Base-by-base conservation (phyloP, 2,888 invertebrate species). In the Folsomia manolachei region DNA sequence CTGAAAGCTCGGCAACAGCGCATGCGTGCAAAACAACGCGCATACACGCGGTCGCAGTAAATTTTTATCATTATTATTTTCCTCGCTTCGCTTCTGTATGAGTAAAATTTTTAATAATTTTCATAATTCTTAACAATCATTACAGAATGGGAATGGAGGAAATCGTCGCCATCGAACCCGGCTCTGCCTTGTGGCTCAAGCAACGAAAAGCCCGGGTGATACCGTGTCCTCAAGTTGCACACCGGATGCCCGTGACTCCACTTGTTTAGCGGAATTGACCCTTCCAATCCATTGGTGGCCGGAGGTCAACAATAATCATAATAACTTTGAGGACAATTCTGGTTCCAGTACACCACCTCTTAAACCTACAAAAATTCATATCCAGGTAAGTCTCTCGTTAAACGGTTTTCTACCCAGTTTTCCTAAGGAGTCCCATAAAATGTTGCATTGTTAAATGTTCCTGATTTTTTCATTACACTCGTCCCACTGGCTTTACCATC, bases 231-330 rank as follows among this genome's bases (percentile, higher is more conserved):
- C 95, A 0, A 92, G 94, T n/a, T 97, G 96, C 85, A 93, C 93
- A 82, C 95, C 96, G 1, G 94, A 93, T 83, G 93, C 93, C 14
- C 92, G 94, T 82, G 94, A 95, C 83, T 94, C 95, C 0, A 95
- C 95, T 0, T 97, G 96, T 83, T 87, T 97, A 69, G 94, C 94
- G 0, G 92, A 93, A 82, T 86, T 94, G 71, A 91, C 93, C 1
- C 88, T 97, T 52, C 97, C 96, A 0, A 90, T 93, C 11, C 89
- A 90, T 69, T 97, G 96, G 96, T 97, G 96, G 95, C 89, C 90
- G 23, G 89, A 92, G 0, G 83, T 90, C 52, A 69, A 69, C 56
- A 63, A 71, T 67, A 82, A 85, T 82, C 81, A 84, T 81, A 75
- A 84, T 83, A 81, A 87, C 88, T 78, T 72, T 53, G 65, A 39